Base-by-base conservation (phyloP, 2,888 invertebrate species). In the Lasioglossum malachurum region DNA sequence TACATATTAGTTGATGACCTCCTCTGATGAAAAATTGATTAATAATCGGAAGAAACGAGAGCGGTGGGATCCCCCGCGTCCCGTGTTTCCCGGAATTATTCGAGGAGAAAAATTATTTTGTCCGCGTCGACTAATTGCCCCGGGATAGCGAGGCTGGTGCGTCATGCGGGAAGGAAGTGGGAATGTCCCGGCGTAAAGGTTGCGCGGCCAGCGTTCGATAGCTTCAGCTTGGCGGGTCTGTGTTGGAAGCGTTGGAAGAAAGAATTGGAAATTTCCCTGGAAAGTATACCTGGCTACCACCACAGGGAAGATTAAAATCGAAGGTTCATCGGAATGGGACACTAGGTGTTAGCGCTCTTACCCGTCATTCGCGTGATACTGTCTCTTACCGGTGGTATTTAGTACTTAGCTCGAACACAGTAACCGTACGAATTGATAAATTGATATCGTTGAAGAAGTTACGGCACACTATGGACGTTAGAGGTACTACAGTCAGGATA, bases 31-130 rank as follows among this genome's bases (percentile, higher is more conserved):
- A 5, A 16, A 46, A 16, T 16, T 46, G 5, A 7, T 49, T 83
- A 76, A 83, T 76, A 83, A 75, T 19, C 53, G 60, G 75, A 44
- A 44, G 31, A 53, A 74, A 69, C 57, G 75, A 60, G 78, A 38
- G 67, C 74, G 57, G 69, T 1, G 67, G 77, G 67, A 60, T 10
- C 4, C 60, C 35, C 3, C 67, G 35, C 35, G 19, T 16, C 5
- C 75, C 31, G 71, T 27, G 69, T 49, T 75, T 71, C 75, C 53
- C 71, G 35, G 41, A 31, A 35, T 75, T 23, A 23, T 72, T 38
- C n/a, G 19, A 31, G 14, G 35, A n/a, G 35, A 35, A 35, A 23
- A 49, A 35, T 23, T 23, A 3, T 35, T n/a, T 10, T 38, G 38
- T 8, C 4, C 16, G 49, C 31, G 69, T n/a, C 78, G 53, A 53